phyloP scores from a whole-genome alignment of 2,797 vertebrate genomes.

The Liasis olivaceus region DNA sequence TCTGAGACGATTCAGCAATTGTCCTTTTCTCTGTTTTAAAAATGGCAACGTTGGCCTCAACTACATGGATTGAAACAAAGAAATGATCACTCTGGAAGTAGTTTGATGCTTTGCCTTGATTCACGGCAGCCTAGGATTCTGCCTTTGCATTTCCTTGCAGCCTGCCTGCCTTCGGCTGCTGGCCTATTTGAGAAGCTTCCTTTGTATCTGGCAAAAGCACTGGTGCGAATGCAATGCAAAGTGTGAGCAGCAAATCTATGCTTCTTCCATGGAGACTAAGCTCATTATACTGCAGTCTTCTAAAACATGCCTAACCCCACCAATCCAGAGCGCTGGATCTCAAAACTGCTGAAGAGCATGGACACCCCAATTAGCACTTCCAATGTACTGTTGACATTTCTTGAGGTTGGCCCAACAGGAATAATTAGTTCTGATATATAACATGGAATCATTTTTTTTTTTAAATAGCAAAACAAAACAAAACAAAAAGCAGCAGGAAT shows the following conservation, averaged over 20 bases:
- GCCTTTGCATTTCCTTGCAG: not conserved
- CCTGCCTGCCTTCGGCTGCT: slow-evolving; percentile 16
- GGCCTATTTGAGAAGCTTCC: slow-evolving; percentile 36
- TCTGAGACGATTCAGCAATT: too few relatives aligned
- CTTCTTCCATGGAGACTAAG: slow-evolving; percentile 70
- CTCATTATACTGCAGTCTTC: slow-evolving; percentile 65
- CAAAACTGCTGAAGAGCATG: slow-evolving; percentile 66
- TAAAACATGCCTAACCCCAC: slow-evolving; percentile 68
- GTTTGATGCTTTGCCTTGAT: not conserved
- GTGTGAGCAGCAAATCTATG: slow-evolving; percentile 36
- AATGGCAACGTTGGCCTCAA: slow-evolving; percentile 13
- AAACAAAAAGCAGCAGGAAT: slow-evolving; percentile 56
- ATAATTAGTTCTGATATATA: slow-evolving; percentile 69
- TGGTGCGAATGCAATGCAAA: slow-evolving; percentile 25
- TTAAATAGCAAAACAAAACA: not conserved
- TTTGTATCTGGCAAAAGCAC: slow-evolving; percentile 8
- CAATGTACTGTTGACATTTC: slow-evolving; percentile 70
- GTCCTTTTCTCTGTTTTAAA: not conserved
- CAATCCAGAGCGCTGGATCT: slow-evolving; percentile 62
- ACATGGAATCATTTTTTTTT: slow-evolving; percentile 60
- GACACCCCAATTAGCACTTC: slow-evolving; percentile 73
- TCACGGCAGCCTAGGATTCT: slow-evolving; percentile 37
- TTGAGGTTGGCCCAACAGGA: slow-evolving; percentile 69
- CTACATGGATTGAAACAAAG: slow-evolving; percentile 36
- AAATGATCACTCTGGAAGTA: slow-evolving; percentile 32